phyloP scores from a whole-genome alignment of 2,797 vertebrate genomes.

The Okamejei kenojei region DNA sequence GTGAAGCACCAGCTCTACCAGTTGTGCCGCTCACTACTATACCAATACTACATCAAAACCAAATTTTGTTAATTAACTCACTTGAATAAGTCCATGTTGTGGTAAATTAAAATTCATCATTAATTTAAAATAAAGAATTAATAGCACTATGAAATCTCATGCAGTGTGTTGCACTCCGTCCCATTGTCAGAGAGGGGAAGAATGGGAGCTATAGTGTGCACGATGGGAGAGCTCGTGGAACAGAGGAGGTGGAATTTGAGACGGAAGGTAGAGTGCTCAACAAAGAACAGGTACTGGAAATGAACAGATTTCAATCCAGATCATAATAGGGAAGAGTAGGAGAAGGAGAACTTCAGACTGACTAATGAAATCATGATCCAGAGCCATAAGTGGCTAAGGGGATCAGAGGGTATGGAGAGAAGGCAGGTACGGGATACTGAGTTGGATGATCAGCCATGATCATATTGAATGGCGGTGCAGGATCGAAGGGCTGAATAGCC shows the following conservation, averaged over 20 bases:
- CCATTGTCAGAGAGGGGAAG: background rate
- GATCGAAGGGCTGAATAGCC: too few relatives aligned
- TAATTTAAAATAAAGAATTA: background rate
- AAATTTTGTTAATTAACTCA: background rate
- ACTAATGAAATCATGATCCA: constrained; percentile 13
- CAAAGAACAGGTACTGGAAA: background rate
- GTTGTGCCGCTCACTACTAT: too few relatives aligned
- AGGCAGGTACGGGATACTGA: too few relatives aligned
- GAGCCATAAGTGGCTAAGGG: too few relatives aligned
- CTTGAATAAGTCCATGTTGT: background rate
- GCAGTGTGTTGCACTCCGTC: too few relatives aligned
- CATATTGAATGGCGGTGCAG: too few relatives aligned
- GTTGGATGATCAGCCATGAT: too few relatives aligned
- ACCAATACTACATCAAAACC: background rate
- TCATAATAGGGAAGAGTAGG: background rate
- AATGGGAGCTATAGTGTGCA: background rate
- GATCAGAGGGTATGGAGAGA: too few relatives aligned
- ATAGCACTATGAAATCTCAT: background rate
- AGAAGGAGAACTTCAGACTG: background rate
- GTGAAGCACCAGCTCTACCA: too few relatives aligned
- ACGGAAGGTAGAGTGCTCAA: background rate
- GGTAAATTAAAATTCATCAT: background rate
- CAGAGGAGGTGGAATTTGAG: background rate
- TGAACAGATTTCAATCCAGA: background rate
- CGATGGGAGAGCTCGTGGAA: background rate